Evolutionary conservation across 2,113 vertebrate genomes (phyloP), one percentile per base, ranked within the genome.

Genomic region (Proteles cristata): DNA sequence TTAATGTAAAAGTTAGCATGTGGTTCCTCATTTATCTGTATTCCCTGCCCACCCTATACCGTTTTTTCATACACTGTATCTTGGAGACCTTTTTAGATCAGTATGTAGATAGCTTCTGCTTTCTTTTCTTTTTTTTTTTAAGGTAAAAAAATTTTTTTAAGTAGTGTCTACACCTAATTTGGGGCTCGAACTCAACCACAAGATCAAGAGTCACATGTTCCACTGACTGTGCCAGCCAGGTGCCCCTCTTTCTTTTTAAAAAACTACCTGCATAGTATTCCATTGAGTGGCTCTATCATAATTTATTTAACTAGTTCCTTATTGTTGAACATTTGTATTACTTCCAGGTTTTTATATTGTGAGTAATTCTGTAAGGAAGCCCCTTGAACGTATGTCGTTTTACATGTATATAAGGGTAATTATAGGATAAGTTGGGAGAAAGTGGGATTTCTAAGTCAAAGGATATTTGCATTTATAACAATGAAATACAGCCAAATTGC

Each of bases 381-480:
- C 21, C 4, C 11, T 87, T 90, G 48, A 94, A 55, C 11, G 26
- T 45, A 35, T 73, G 48, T n/a, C 43, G 31, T 83, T 97, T 96
- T 96, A 79, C 26, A 61, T 73, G 66, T 90, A 45, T 95, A 4
- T 15, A 87, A 90, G 33, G 4, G 33, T 48, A 89, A 69, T 92
- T 97, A 16, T 63, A 55, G 87, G 43, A 77, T 81, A 73, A 83
- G 93, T 93, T 66, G 39, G 5, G 19, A 94, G 55, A 96, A 96
- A 95, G 33, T 77, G n/a, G n/a, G 11, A 88, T 94, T 88, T 97
- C 19, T 92, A 66, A 81, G 39, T 92, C 58, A 95, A 91, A 88
- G 12, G 19, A 77, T 68, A 74, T 80, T 21, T 58, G 25, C 9
- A 33, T 85, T 91, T 88, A 71, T 85, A 45, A 85, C 2, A 88